phyloP scores from a whole-genome alignment of 2,113 vertebrate species.

The Sinocyclocheilus maitianheensis region DNA sequence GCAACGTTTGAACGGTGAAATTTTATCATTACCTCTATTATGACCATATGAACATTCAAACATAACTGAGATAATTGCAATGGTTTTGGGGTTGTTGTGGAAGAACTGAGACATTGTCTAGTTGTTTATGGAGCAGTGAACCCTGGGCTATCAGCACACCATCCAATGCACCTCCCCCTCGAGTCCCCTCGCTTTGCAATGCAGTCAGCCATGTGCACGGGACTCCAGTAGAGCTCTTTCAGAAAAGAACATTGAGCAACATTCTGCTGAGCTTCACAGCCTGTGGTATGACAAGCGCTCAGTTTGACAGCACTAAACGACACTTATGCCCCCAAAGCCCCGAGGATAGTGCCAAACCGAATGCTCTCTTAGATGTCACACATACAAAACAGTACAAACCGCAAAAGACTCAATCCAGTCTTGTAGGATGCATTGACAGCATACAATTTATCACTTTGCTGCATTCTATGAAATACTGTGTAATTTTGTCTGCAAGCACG shows the following conservation, averaged over 20 bases:
- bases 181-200: not conserved
- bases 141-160: conserved; percentile 4
- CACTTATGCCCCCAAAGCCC: conserved; percentile 32
- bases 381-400: not conserved
- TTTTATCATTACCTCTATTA: not conserved
- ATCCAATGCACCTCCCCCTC: not conserved
- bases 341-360: conserved; percentile 14
- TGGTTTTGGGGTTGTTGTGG: not conserved
- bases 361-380: conserved; percentile 22
- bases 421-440: not conserved
- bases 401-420: not conserved
- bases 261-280: conserved; percentile 28
- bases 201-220: conserved; percentile 27
- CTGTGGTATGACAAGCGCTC: conserved; percentile 57
- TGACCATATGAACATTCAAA: not conserved
- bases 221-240: conserved; percentile 18
- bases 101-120: not conserved
- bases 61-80: not conserved
- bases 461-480: not conserved
- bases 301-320: conserved; percentile 42
- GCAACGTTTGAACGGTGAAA: not conserved
- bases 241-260: conserved; percentile 43
- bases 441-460: not conserved
- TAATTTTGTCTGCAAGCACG: not conserved
- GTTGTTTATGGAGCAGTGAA: not conserved